phyloP scores from a whole-genome alignment of 2,113 vertebrate genomes.

The Gobius niger region DNA sequence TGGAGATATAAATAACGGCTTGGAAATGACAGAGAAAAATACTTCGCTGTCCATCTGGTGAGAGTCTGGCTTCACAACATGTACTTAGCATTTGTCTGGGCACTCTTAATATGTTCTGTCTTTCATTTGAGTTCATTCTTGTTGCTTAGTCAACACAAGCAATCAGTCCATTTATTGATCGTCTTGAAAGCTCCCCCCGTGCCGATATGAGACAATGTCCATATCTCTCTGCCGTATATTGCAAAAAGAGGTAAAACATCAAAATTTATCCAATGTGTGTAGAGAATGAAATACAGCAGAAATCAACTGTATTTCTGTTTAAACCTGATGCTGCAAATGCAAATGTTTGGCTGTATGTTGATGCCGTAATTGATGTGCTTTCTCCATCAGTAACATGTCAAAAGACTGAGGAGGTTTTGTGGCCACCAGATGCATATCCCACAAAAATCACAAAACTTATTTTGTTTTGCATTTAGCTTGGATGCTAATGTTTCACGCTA shows the following conservation, averaged over 20 bases:
- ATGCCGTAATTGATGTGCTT: too few relatives aligned
- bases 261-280: background rate
- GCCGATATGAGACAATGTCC: background rate
- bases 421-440: too few relatives aligned
- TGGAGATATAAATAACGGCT: constrained; percentile 49
- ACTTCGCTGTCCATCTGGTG: constrained; percentile 62
- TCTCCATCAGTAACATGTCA: too few relatives aligned
- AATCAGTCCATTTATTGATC: constrained; percentile 14
- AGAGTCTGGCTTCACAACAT: constrained; percentile 44
- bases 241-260: background rate
- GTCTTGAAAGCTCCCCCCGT: background rate
- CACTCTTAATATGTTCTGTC: constrained; percentile 40
- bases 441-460: too few relatives aligned
- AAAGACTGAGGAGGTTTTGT: too few relatives aligned
- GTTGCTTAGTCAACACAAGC: constrained; percentile 24
- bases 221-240: background rate
- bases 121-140: constrained; percentile 30
- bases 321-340: too few relatives aligned
- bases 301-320: too few relatives aligned
- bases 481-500: too few relatives aligned
- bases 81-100: constrained; percentile 48
- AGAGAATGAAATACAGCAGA: background rate
- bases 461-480: too few relatives aligned
- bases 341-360: too few relatives aligned
- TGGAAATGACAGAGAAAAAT: constrained; percentile 60